phyloP scores from a whole-genome alignment of 2,797 vertebrate species.

The Scarus forsteni region DNA sequence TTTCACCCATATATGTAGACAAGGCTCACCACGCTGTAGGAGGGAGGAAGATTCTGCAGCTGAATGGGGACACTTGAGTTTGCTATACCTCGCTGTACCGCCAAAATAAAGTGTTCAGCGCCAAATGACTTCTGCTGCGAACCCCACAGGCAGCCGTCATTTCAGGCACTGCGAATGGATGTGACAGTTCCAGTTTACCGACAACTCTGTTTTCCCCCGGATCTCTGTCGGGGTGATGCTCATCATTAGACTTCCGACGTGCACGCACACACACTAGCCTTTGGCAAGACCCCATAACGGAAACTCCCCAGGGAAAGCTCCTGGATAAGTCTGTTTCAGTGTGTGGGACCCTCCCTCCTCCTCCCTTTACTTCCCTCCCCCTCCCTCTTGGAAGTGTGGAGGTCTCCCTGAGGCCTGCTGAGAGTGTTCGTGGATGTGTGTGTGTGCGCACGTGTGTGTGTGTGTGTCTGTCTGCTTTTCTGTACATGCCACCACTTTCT shows the following conservation, averaged over 20 bases:
- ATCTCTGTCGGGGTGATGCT: constrained; percentile 79
- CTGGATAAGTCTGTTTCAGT: constrained; percentile 71
- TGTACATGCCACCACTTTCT: constrained; percentile 76
- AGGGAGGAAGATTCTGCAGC: constrained; percentile 51
- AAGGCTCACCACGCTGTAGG: constrained; percentile 42
- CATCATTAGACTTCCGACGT: constrained; percentile 73
- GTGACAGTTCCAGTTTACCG: constrained; percentile 80
- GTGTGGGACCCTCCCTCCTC: constrained; percentile 51
- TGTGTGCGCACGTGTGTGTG: constrained; percentile 38
- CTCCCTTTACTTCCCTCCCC: constrained; percentile 3
- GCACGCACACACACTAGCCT: constrained; percentile 44
- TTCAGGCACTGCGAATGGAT: constrained; percentile 70
- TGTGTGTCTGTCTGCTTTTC: constrained; percentile 66
- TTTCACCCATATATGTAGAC: constrained; percentile 49
- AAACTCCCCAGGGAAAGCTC: constrained; percentile 70
- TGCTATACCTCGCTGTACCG: constrained; percentile 40
- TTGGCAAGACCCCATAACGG: constrained; percentile 71
- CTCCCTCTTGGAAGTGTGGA: constrained; percentile 32
- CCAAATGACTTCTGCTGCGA: constrained; percentile 65
- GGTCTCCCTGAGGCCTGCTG: constrained; percentile 66
- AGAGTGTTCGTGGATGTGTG: constrained; percentile 43
- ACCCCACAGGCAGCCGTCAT: constrained; percentile 70
- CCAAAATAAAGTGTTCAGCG: constrained; percentile 70
- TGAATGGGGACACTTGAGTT: constrained; percentile 61
- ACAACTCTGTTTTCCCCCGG: constrained; percentile 74